Evolutionary conservation across 2,113 vertebrate species (phyloP).

Genomic region (Oncorhynchus nerka): DNA sequence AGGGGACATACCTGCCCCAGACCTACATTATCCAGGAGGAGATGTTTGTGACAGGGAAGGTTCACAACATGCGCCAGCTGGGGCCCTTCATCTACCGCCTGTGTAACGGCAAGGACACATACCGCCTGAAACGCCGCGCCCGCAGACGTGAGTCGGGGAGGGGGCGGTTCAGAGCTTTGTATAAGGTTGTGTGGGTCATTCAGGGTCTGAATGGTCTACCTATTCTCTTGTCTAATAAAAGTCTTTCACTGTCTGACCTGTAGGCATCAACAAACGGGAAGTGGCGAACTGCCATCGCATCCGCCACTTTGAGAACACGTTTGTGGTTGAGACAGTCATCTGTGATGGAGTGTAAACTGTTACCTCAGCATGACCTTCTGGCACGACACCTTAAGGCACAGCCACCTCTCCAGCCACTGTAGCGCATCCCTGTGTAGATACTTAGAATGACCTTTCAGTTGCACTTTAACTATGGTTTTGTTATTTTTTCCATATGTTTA

Average conservation of each 20-base stretch:
- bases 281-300: slow-evolving; percentile 82
- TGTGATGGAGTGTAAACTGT: slow-evolving; percentile 72
- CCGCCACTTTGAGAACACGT: slow-evolving; percentile 94
- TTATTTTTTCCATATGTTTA: background rate
- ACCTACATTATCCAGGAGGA: slow-evolving; percentile 94
- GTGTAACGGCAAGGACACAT: slow-evolving; percentile 90
- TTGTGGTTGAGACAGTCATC: slow-evolving; percentile 93
- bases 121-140: slow-evolving; percentile 80
- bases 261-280: slow-evolving; percentile 86
- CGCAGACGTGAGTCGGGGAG: slow-evolving; percentile 77
- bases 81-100: slow-evolving; percentile 89
- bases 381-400: slow-evolving; percentile 12
- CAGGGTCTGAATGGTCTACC: no score
- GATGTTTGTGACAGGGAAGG: slow-evolving; percentile 85
- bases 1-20: slow-evolving; percentile 90
- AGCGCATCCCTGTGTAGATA: slow-evolving; percentile 56
- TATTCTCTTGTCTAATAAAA: background rate
- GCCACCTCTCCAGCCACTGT: slow-evolving; percentile 60
- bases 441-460: slow-evolving; percentile 45
- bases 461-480: slow-evolving; percentile 48
- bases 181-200: no score
- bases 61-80: slow-evolving; percentile 86
- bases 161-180: no score
- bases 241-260: slow-evolving; percentile 17
- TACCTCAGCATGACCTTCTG: no score